Base-by-base conservation (phyloP, 2,888 invertebrate species). In the Parascotia fuliginaria region DNA sequence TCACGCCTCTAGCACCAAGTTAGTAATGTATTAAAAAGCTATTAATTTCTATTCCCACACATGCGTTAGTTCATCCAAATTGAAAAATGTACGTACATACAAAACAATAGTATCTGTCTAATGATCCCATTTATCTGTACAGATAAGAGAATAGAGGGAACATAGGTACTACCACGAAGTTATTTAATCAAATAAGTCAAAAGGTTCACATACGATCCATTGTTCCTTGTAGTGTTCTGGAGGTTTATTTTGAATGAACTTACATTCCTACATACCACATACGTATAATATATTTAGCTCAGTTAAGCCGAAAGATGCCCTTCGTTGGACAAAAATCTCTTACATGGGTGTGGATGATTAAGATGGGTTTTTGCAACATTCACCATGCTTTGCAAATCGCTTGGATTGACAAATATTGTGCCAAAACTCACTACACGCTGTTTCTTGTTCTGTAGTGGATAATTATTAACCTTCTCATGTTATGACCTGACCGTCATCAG, bases 111-210 rank as follows among this genome's bases (percentile, higher is more conserved):
- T 56, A 66, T 66, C 61, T 16, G 1, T 16, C 19, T 64, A 64
- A 70, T 60, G 47, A 67, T 67, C 70, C 42, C 63, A 69, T 65
- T 65, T 58, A 69, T 67, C 57, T 39, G 36, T 14, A 40, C 42
- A 38, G 57, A 55, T 58, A 57, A 58, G 28, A 34, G 15, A 9
- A 36, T 22, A 38, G 28, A 1, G 22, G 0, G 16, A 55, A 60
- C 66, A 69, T 60, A 53, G 55, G 19, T 29, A 46, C 48, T 58
- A 68, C 66, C 65, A 44, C 14, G 12, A 38, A 47, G 45, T 58
- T 56, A 64, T 69, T 59, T 57, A 50, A 69, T 54, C 57, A 56
- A 56, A 64, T 69, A 61, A 56, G 14, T 54, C 24, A 38, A 24
- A 46, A n/a, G n/a, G n/a, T n/a, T n/a, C n/a, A n/a, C n/a, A n/a